These are phyloP conservation scores for Sebastiscus albofasciatus DNA, from an alignment of 2,797 vertebrate genomes.

Conservation along the genomic window DNA sequence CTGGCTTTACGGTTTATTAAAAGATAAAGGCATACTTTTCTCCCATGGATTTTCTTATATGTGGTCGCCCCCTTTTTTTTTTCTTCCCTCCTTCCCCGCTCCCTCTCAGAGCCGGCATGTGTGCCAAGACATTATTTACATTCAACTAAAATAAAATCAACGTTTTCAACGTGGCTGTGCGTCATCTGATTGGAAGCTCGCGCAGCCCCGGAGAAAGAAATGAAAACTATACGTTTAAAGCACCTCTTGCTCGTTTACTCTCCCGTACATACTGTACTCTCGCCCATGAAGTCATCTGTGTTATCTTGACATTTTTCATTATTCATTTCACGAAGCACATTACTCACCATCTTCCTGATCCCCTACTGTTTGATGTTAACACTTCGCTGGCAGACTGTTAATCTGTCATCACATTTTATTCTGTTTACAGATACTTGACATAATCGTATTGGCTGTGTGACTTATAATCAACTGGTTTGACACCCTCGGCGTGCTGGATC, in stretches of 20 bases:
- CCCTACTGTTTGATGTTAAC: constrained; percentile 39
- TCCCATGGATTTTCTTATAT: constrained; percentile 81
- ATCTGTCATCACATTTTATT: constrained; percentile 35
- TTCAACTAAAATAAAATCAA: constrained; percentile 70
- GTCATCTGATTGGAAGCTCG: constrained; percentile 32
- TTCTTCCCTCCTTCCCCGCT: constrained; percentile 31
- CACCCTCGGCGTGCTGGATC: neutral
- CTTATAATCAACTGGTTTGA: constrained; percentile 46
- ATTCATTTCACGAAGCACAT: constrained; percentile 4
- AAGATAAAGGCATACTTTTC: constrained; percentile 87
- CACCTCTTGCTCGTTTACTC: neutral
- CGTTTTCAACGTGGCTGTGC: constrained; percentile 36
- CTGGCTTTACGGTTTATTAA: constrained; percentile 86
- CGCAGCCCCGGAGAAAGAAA: neutral
- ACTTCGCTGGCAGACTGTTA: constrained; percentile 8
- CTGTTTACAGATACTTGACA: constrained; percentile 17
- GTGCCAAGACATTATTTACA: constrained; percentile 70
- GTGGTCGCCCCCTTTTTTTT: constrained; percentile 66
- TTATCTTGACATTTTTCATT: constrained; percentile 17
- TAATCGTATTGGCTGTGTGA: constrained; percentile 8
- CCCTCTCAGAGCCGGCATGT: constrained; percentile 33
- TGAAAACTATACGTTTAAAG: neutral
- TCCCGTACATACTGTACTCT: neutral
- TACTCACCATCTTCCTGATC: constrained; percentile 2
- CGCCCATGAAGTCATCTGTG: neutral